Conservation (phyloP, 1,140 invertebrate species). For the Eumeta japonica region DNA sequence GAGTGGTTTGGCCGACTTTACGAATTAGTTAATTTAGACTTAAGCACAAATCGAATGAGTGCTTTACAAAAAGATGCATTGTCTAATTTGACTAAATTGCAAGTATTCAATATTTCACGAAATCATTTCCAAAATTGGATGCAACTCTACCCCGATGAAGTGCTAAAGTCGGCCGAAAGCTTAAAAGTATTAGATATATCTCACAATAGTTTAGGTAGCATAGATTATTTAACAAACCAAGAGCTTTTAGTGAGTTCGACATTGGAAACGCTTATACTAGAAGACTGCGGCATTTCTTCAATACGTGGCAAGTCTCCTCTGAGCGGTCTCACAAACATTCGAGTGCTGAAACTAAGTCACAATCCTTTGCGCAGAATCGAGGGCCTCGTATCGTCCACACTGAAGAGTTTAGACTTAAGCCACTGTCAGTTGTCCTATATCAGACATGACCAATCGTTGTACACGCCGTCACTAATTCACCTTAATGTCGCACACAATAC, state of each 20-base stretch:
- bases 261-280: slow-evolving; percentile 52
- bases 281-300: slow-evolving; percentile 53
- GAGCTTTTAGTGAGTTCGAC: slow-evolving; percentile 54
- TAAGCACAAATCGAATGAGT: slow-evolving; percentile 57
- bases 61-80: slow-evolving; percentile 43
- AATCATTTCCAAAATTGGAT: slow-evolving; percentile 59
- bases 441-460: slow-evolving; percentile 46
- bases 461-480: slow-evolving; percentile 48
- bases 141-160: slow-evolving; percentile 50
- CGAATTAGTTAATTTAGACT: slow-evolving; percentile 55
- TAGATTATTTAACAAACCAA: slow-evolving; percentile 49
- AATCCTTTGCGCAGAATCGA: slow-evolving; percentile 55
- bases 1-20: slow-evolving; percentile 33
- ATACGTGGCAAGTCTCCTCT: slow-evolving; percentile 54
- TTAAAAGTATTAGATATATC: slow-evolving; percentile 55
- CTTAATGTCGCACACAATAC: slow-evolving; percentile 59
- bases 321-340: slow-evolving; percentile 54
- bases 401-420: slow-evolving; percentile 59
- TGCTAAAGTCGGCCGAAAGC: slow-evolving; percentile 40
- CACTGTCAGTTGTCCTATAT: slow-evolving; percentile 56
- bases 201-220: slow-evolving; percentile 45
- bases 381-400: slow-evolving; percentile 49
- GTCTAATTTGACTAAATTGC: slow-evolving; percentile 50
- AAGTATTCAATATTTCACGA: slow-evolving; percentile 54
- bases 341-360: slow-evolving; percentile 51